A percentile compares a stretch with the other conserved stretches of the same genome.
Evolutionary conservation across 1,140 invertebrate genomes (phyloP).

Genomic region (Dufourea novaeangliae): DNA sequence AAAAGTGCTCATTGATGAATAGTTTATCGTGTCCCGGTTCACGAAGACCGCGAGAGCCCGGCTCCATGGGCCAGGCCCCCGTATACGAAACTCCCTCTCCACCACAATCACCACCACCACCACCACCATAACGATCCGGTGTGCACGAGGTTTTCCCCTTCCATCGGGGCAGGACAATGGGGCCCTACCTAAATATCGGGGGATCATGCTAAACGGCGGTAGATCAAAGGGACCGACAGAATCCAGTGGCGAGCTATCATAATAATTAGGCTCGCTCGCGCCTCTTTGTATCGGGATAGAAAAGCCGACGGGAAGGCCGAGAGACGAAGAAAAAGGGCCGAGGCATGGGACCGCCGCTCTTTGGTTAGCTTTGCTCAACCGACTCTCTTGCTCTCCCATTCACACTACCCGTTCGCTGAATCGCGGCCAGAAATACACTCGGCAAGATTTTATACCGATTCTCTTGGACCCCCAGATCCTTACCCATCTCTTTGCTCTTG

Average conservation of each 20-base stretch:
- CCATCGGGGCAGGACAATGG: constrained; percentile 56
- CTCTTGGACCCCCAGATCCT: constrained; percentile 6
- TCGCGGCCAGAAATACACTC: constrained; percentile 76
- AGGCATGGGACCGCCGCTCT: constrained; percentile 23
- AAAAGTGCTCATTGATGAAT: constrained; percentile 66
- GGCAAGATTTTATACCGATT: constrained; percentile 73
- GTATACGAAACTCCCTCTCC: too few relatives aligned
- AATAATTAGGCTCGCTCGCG: constrained; percentile 81
- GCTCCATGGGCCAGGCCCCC: not conserved
- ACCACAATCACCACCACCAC: too few relatives aligned
- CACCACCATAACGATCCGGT: constrained; percentile 30
- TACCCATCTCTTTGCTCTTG: too few relatives aligned
- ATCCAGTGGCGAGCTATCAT: constrained; percentile 82
- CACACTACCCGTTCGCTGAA: constrained; percentile 63
- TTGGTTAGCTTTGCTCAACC: constrained; percentile 23
- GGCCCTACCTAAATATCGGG: constrained; percentile 76
- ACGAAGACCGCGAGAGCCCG: not conserved
- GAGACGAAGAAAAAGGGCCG: constrained; percentile 65
- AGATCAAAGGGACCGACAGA: constrained; percentile 81
- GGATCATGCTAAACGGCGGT: constrained; percentile 80
- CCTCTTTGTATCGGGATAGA: constrained; percentile 80
- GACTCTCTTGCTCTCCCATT: constrained; percentile 20
- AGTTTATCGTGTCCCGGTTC: constrained; percentile 60
- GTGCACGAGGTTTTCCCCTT: constrained; percentile 34
- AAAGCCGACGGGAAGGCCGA: constrained; percentile 74